phyloP scores from a whole-genome alignment of 2,113 vertebrate species.

The Malurus elegans region DNA sequence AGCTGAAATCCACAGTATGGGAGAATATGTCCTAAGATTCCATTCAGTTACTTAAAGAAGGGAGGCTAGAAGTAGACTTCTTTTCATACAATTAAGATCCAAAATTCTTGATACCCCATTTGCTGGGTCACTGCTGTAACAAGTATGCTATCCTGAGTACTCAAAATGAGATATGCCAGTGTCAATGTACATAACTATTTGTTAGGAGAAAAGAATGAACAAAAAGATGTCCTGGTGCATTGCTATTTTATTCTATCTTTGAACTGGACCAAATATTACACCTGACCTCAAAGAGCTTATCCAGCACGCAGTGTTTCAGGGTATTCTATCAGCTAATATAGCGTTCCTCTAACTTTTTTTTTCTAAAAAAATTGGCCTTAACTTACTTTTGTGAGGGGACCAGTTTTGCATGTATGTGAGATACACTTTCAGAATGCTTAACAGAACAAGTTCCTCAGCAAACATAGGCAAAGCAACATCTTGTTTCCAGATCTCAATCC shows the following conservation, averaged over 20 bases:
- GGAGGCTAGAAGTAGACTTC: neutral
- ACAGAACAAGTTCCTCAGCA: conserved; percentile 47
- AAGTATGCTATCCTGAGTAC: neutral
- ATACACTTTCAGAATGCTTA: neutral
- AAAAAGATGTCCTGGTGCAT: neutral
- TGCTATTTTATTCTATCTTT: neutral
- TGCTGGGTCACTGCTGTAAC: neutral
- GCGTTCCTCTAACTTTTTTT: neutral
- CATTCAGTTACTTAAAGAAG: neutral
- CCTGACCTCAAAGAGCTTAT: neutral
- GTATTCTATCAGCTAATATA: neutral
- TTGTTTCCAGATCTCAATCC: conserved; percentile 23
- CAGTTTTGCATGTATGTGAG: conserved; percentile 14
- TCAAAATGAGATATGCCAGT: neutral
- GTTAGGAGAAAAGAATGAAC: neutral
- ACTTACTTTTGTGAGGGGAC: neutral
- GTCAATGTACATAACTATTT: neutral
- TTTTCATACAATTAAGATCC: neutral
- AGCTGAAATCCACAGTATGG: neutral
- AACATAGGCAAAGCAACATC: neutral
- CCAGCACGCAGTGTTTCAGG: neutral
- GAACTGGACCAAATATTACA: neutral
- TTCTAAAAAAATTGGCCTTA: neutral
- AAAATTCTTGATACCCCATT: neutral
- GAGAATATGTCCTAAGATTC: neutral